A percentile compares a stretch with the other conserved stretches of the same genome.
phyloP scores from a whole-genome alignment of 1,140 invertebrate genomes.

The Drosophila truncata region DNA sequence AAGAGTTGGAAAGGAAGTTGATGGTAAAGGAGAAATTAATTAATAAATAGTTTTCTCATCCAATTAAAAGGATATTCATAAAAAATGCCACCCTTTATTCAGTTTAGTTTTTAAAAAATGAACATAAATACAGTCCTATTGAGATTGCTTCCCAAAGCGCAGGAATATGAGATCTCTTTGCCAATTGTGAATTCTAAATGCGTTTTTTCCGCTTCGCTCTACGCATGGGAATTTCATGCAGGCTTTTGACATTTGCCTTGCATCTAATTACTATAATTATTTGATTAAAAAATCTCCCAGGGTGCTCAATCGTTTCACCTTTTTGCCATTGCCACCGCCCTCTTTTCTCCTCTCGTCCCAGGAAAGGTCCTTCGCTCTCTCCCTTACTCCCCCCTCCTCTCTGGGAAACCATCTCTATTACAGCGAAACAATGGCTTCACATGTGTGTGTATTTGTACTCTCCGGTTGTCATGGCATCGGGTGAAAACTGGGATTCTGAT shows the following conservation, averaged over 20 bases:
- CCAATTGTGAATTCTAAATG: constrained; percentile 24
- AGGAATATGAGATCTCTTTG: neutral
- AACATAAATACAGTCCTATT: constrained; percentile 17
- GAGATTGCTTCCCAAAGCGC: constrained; percentile 6
- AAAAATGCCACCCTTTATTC: neutral
- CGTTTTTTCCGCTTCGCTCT: neutral
- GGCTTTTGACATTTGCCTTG: constrained; percentile 51
- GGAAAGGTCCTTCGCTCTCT: constrained; percentile 13
- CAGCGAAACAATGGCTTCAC: constrained; percentile 37
- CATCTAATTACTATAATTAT: constrained; percentile 79
- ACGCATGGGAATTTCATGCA: constrained; percentile 60
- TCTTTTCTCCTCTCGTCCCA: constrained; percentile 8
- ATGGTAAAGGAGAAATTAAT: too few relatives aligned
- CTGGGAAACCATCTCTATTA: constrained; percentile 45
- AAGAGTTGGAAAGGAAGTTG: neutral
- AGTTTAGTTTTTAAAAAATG: constrained; percentile 2
- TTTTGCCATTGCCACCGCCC: constrained; percentile 34
- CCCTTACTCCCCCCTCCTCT: neutral
- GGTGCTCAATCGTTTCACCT: constrained; percentile 57
- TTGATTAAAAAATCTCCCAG: constrained; percentile 82
- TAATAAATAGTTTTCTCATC: neutral
- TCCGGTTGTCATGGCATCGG: constrained; percentile 45
- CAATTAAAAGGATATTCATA: neutral
- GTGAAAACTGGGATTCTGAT: constrained; percentile 42
- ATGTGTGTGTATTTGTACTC: constrained; percentile 24